These are phyloP conservation scores for Teleogryllus occipitalis DNA, from an alignment of 1,140 invertebrate genomes.

Conservation along the genomic window DNA sequence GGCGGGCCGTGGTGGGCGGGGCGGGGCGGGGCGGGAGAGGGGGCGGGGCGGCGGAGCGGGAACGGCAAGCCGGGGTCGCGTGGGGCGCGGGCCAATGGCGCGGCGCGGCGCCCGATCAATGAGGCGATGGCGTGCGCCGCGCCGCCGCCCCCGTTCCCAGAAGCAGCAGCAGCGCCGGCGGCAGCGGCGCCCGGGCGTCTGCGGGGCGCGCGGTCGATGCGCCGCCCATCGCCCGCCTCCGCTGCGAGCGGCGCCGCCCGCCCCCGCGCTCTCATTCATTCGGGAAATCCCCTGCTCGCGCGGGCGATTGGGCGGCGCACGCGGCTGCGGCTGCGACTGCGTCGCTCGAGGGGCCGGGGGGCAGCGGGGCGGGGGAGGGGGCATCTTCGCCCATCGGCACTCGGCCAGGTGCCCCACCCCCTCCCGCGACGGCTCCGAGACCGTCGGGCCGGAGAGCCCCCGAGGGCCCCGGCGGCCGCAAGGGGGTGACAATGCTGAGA, in stretches of 20 bases:
- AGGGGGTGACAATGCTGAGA: no score
- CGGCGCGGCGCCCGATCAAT: not conserved
- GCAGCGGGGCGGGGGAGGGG: no score
- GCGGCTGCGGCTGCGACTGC: no score
- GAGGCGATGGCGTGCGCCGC: not conserved
- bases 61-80: not conserved
- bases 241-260: not conserved
- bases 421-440: no score
- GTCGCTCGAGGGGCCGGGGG: no score
- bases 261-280: no score
- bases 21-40: not conserved
- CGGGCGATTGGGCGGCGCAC: no score
- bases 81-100: not conserved
- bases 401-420: no score
- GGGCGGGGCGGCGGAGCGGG: not conserved
- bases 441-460: no score
- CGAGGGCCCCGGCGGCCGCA: no score
- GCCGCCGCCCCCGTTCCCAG: not conserved
- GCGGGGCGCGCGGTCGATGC: not conserved
- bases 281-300: no score
- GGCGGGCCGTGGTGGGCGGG: not conserved
- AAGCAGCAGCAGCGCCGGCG: not conserved
- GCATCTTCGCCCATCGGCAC: no score
- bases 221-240: not conserved
- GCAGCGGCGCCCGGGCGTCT: conserved; percentile 3